phyloP scores from a whole-genome alignment of 1,140 invertebrate genomes.

The Bombus ignitus region DNA sequence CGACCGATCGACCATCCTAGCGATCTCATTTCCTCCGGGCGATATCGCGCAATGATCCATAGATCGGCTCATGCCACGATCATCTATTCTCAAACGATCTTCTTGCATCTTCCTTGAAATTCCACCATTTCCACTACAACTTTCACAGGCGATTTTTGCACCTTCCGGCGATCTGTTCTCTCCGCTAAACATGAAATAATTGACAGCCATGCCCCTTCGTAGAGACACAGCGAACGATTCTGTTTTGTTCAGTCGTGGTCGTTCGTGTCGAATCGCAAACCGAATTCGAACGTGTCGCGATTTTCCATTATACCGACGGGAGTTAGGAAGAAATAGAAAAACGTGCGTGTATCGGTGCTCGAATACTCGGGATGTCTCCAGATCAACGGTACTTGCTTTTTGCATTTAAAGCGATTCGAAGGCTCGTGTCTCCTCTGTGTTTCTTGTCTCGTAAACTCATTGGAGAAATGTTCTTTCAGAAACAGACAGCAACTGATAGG shows the following conservation, averaged over 20 bases:
- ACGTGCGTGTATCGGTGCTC: background rate
- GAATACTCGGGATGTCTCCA: background rate
- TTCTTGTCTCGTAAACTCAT: conserved; percentile 18
- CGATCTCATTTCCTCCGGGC: conserved; percentile 46
- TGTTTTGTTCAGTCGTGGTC: background rate
- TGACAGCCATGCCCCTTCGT: too few relatives aligned
- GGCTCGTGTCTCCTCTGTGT: too few relatives aligned
- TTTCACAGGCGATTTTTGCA: background rate
- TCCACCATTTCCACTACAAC: background rate
- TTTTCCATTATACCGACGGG: conserved; percentile 20
- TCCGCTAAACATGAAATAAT: too few relatives aligned
- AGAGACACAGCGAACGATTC: background rate
- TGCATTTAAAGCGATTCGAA: background rate
- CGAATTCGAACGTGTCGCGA: conserved; percentile 9
- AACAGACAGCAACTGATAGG: background rate
- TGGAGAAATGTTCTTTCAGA: background rate
- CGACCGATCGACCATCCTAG: conserved; percentile 44
- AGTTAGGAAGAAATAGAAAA: background rate
- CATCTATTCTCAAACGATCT: background rate
- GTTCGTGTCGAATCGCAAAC: background rate
- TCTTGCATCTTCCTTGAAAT: background rate
- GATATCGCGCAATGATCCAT: conserved; percentile 25
- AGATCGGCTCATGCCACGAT: background rate
- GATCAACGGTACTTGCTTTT: conserved; percentile 26
- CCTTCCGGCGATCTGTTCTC: background rate